A percentile compares a stretch with the other conserved stretches of the same genome.
Conservation (phyloP, 2,888 invertebrate species). For the Xestia rhomboidea region DNA sequence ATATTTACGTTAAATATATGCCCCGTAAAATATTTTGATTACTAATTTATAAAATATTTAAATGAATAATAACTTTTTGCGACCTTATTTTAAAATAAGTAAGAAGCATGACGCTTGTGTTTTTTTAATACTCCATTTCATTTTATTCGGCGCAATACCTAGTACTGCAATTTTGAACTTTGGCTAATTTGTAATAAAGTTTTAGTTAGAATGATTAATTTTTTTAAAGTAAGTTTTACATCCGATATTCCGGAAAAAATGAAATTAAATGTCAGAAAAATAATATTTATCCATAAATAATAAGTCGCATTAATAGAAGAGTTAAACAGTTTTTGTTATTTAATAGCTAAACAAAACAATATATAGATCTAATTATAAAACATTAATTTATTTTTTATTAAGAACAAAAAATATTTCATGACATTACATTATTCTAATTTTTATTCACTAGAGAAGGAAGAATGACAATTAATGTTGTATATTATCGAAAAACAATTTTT, state of each 20-base stretch:
- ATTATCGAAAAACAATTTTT: constrained; percentile 16
- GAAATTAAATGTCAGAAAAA: background rate
- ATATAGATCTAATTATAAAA: constrained; percentile 8
- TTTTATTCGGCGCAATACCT: constrained; percentile 4
- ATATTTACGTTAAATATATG: background rate
- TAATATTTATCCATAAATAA: background rate
- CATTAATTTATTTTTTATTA: constrained; percentile 1
- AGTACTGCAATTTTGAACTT: constrained; percentile 39
- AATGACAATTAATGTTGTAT: constrained; percentile 33
- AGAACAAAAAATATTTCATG: constrained; percentile 43
- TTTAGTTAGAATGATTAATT: background rate
- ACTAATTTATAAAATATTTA: background rate
- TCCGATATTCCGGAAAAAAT: background rate
- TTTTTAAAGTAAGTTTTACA: background rate
- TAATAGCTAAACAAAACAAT: constrained; percentile 15
- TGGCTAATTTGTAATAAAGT: constrained; percentile 5
- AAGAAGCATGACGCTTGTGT: background rate
- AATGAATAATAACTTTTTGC: constrained; percentile 6
- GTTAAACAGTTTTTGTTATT: background rate
- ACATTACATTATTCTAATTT: constrained; percentile 32
- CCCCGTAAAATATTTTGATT: constrained; percentile 3
- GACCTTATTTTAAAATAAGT: constrained; percentile 21
- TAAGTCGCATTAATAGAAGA: background rate
- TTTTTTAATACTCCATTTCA: constrained; percentile 1
- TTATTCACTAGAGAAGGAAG: constrained; percentile 47